A percentile compares a stretch with the other conserved stretches of the same genome.
Evolutionary conservation across 2,797 vertebrate genomes (phyloP).

Genomic region (Labroides dimidiatus): DNA sequence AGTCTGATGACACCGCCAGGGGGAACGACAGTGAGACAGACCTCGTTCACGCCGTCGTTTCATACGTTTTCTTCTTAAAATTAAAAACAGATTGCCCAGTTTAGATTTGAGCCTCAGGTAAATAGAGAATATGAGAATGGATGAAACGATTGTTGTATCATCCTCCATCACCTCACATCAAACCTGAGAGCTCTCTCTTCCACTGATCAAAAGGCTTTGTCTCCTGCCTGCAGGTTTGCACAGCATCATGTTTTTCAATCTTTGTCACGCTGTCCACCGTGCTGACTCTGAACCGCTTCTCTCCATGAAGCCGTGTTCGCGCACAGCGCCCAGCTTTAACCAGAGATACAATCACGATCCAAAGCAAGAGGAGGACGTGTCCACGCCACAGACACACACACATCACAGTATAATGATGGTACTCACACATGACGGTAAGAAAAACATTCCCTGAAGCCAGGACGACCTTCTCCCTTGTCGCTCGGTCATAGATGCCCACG

Average conservation of each 20-base stretch:
- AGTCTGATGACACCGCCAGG: neutral
- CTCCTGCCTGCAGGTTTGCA: slow-evolving; percentile 22
- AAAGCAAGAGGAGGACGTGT: neutral
- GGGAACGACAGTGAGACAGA: neutral
- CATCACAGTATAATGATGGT: slow-evolving; percentile 14
- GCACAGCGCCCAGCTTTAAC: neutral
- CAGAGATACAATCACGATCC: neutral
- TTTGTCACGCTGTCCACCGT: slow-evolving; percentile 8
- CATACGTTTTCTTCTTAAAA: neutral
- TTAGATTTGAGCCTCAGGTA: neutral
- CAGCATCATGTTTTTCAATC: slow-evolving; percentile 27
- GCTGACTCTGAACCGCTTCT: slow-evolving; percentile 37
- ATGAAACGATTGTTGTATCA: neutral
- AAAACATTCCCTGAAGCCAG: slow-evolving; percentile 95
- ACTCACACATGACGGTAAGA: slow-evolving; percentile 98
- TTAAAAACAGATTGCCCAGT: neutral
- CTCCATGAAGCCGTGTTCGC: neutral
- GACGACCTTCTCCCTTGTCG: slow-evolving; percentile 95
- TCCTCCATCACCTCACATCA: neutral
- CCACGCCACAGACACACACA: slow-evolving; percentile 6
- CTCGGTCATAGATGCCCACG: slow-evolving; percentile 96
- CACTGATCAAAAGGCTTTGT: slow-evolving; percentile 26
- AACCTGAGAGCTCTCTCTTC: slow-evolving; percentile 26
- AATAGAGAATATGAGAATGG: neutral
- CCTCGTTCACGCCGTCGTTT: neutral